Conservation (phyloP, 2,888 invertebrate genomes). For the Hypselothyrea guttata region DNA sequence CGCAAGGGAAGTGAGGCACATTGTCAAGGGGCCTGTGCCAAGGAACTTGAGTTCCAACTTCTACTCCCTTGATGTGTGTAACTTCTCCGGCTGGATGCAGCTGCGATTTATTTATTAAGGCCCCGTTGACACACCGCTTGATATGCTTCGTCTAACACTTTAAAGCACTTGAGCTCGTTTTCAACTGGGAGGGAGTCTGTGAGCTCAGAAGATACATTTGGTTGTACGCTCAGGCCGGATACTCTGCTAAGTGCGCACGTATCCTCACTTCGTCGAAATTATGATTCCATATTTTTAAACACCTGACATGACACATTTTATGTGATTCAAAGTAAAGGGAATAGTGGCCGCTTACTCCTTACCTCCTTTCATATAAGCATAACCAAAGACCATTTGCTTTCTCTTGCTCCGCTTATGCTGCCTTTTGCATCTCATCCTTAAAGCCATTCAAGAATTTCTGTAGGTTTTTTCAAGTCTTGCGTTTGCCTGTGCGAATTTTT, state of each 20-base stretch:
- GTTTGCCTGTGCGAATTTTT: constrained; percentile 38
- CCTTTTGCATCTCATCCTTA: constrained; percentile 18
- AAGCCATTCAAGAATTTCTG: constrained; percentile 33
- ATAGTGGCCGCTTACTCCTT: constrained; percentile 45
- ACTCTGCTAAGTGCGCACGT: constrained; percentile 39
- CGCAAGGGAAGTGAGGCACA: constrained; percentile 37
- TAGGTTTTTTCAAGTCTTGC: constrained; percentile 29
- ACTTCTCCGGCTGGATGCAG: constrained; percentile 43
- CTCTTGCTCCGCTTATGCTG: constrained; percentile 9
- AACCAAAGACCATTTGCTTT: constrained; percentile 41
- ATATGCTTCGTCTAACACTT: constrained; percentile 3
- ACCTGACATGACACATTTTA: constrained; percentile 67
- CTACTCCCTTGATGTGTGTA: background rate
- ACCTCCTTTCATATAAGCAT: constrained; percentile 24
- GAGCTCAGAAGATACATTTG: constrained; percentile 1
- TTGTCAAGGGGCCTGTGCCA: constrained; percentile 47
- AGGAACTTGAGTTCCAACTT: constrained; percentile 10
- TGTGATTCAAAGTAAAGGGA: constrained; percentile 52
- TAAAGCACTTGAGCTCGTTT: constrained; percentile 40
- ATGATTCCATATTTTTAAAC: constrained; percentile 58
- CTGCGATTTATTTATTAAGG: constrained; percentile 71
- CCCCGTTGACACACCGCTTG: constrained; percentile 21
- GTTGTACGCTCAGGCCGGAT: background rate
- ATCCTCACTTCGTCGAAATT: constrained; percentile 47
- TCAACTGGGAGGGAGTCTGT: constrained; percentile 33